Conservation (phyloP, 2,113 vertebrate species). For the Nipponia nippon region DNA sequence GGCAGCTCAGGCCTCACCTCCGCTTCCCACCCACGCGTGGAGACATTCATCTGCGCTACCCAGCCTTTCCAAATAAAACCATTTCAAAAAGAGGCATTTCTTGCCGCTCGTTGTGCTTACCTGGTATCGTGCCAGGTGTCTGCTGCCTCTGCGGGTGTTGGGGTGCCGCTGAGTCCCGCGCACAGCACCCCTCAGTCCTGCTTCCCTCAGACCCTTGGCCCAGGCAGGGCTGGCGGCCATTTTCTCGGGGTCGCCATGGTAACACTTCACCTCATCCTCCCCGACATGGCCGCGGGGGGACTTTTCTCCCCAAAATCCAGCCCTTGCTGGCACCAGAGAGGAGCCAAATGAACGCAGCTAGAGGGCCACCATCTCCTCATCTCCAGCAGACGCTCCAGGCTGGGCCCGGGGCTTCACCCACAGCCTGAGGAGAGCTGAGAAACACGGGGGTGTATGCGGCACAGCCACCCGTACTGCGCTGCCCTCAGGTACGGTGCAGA, state of each 20-base stretch:
- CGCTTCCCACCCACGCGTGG: accelerated
- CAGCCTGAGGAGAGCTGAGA: not conserved
- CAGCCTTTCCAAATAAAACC: not conserved
- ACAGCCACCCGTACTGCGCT: accelerated
- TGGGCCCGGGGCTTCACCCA: too few relatives aligned
- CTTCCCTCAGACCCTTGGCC: not conserved
- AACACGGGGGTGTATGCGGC: accelerated
- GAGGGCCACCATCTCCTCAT: not conserved
- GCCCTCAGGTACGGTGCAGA: not conserved
- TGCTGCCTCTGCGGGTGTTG: not conserved
- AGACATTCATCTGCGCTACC: not conserved
- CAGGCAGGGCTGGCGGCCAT: not conserved
- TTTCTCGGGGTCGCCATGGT: not conserved
- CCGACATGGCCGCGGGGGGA: not conserved
- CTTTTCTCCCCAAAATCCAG: not conserved
- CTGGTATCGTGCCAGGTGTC: too few relatives aligned
- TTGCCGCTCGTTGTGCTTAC: not conserved
- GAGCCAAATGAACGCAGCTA: not conserved
- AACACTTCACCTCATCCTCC: not conserved
- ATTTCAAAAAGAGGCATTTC: not conserved
- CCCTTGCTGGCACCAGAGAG: not conserved
- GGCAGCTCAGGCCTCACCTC: not conserved
- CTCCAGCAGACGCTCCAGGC: not conserved
- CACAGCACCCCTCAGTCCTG: not conserved
- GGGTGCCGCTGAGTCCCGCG: accelerated